A percentile compares a stretch with the other conserved stretches of the same genome.
These are phyloP conservation scores for Euplexia lucipara DNA, from an alignment of 2,888 invertebrate genomes.

Conservation along the genomic window DNA sequence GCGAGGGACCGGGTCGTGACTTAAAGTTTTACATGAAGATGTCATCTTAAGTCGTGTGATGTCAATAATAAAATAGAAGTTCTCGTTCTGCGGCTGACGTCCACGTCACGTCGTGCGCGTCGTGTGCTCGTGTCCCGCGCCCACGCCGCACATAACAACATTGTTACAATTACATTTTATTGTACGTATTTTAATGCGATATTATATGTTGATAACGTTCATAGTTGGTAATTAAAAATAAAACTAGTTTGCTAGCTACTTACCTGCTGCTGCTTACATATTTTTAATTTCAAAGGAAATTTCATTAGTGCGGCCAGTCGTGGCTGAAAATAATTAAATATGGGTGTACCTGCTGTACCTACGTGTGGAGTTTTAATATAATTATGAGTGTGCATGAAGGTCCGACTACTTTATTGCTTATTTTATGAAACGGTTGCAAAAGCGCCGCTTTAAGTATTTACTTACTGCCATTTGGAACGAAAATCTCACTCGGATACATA, in stretches of 20 bases:
- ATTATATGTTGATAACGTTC: slow-evolving; percentile 11
- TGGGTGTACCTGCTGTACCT: no score
- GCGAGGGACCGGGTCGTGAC: slow-evolving; percentile 6
- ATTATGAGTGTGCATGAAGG: slow-evolving; percentile 10
- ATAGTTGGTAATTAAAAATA: slow-evolving; percentile 21
- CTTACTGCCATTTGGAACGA: background rate
- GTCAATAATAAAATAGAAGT: background rate
- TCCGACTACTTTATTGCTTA: slow-evolving; percentile 3
- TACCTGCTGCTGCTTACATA: slow-evolving; percentile 1
- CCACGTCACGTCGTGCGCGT: background rate
- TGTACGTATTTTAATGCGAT: slow-evolving; percentile 38
- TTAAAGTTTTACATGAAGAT: slow-evolving; percentile 5
- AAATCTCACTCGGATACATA: background rate
- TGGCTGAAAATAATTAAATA: slow-evolving; percentile 1
- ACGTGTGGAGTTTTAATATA: slow-evolving; percentile 4
- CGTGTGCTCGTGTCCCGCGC: slow-evolving; percentile 6
- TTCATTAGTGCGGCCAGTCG: slow-evolving; percentile 15
- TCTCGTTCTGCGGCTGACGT: background rate
- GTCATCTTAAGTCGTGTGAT: background rate
- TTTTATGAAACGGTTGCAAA: slow-evolving; percentile 1
- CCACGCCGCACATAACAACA: background rate
- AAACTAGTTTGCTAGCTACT: slow-evolving; percentile 16
- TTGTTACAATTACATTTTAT: slow-evolving; percentile 21
- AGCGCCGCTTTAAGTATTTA: background rate
- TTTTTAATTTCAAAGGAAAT: slow-evolving; percentile 8